A percentile compares a stretch with the other conserved stretches of the same genome.
These are phyloP conservation scores for Scotopteryx bipunctaria DNA, from an alignment of 2,888 invertebrate genomes.

Conservation along the genomic window DNA sequence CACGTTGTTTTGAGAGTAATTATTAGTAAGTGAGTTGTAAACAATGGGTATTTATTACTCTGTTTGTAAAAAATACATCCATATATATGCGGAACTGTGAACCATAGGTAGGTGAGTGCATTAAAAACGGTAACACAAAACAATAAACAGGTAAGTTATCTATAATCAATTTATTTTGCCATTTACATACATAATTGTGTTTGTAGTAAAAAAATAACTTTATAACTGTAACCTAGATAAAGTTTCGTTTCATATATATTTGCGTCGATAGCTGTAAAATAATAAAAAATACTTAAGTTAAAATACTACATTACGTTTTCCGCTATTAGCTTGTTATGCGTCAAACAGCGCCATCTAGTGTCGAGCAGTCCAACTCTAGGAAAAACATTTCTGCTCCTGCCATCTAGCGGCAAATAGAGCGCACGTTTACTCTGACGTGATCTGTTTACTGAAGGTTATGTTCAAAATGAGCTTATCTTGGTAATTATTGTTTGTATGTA, in stretches of 20 bases:
- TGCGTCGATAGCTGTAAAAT: too few relatives aligned
- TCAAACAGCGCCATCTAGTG: conserved; percentile 37
- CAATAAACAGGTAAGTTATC: too few relatives aligned
- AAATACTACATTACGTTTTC: conserved; percentile 7
- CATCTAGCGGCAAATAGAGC: conserved; percentile 36
- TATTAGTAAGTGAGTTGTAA: too few relatives aligned
- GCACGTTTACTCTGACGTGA: background rate
- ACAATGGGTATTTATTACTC: conserved; percentile 8
- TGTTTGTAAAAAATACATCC: conserved; percentile 1
- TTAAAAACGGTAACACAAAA: too few relatives aligned
- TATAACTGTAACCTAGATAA: too few relatives aligned
- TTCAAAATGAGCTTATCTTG: background rate
- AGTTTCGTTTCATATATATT: too few relatives aligned
- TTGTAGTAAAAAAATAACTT: too few relatives aligned
- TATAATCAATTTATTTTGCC: too few relatives aligned
- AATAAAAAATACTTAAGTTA: too few relatives aligned
- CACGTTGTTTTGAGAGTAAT: background rate
- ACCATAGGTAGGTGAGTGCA: too few relatives aligned
- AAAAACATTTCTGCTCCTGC: conserved; percentile 29
- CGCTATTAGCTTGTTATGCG: conserved; percentile 21
- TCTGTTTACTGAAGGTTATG: background rate
- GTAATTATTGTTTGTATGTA: conserved; percentile 1
- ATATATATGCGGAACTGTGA: too few relatives aligned
- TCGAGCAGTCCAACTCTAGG: conserved; percentile 21
- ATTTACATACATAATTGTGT: too few relatives aligned